A percentile compares a stretch with the other conserved stretches of the same genome.
Evolutionary conservation across 2,888 invertebrate genomes (phyloP).

Genomic region (Adela reaumurella): DNA sequence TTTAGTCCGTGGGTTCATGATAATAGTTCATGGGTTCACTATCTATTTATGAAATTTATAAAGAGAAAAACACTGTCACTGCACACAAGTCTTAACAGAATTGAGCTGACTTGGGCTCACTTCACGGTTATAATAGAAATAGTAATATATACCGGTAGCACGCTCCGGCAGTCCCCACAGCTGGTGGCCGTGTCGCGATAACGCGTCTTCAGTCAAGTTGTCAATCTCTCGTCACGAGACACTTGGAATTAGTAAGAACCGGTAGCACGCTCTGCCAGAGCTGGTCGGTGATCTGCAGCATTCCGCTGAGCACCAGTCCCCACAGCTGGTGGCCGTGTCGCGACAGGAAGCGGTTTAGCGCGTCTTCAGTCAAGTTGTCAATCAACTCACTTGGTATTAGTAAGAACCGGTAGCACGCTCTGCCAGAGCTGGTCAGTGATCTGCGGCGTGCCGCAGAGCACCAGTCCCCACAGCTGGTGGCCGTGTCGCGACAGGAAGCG

Average conservation of each 20-base stretch:
- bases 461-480: constrained; percentile 81
- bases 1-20: background rate
- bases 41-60: no score
- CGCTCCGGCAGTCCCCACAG: constrained; percentile 84
- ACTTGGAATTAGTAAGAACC: constrained; percentile 79
- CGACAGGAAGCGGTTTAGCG: constrained; percentile 75
- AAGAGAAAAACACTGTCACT: no score
- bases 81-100: no score
- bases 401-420: constrained; percentile 86
- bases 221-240: constrained; percentile 78
- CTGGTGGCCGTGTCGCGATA: constrained; percentile 85
- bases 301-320: constrained; percentile 82
- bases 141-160: no score
- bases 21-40: no score
- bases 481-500: constrained; percentile 91
- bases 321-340: constrained; percentile 80
- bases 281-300: constrained; percentile 89
- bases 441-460: constrained; percentile 93
- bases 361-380: constrained; percentile 83
- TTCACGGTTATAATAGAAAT: constrained; percentile 3
- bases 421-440: constrained; percentile 98
- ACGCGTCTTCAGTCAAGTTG: constrained; percentile 87
- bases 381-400: constrained; percentile 77
- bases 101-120: no score
- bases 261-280: constrained; percentile 87